Conservation (phyloP, 2,113 vertebrate species). For the Gadus chalcogrammus region DNA sequence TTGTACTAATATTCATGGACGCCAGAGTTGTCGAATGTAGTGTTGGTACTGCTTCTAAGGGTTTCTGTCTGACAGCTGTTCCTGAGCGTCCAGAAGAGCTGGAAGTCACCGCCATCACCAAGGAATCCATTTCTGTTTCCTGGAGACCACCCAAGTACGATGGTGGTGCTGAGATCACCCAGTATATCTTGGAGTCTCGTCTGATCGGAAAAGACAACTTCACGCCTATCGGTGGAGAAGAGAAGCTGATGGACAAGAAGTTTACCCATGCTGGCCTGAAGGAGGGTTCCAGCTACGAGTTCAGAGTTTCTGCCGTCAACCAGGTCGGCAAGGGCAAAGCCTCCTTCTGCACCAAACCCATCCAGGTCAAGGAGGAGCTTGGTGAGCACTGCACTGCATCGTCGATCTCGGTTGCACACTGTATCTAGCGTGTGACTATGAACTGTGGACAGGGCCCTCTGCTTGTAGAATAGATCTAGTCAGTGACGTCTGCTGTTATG, state of each 20-base stretch:
- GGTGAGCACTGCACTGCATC: constrained; percentile 72
- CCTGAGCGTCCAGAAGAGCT: constrained; percentile 96
- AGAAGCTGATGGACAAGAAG: constrained; percentile 87
- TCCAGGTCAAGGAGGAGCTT: constrained; percentile 94
- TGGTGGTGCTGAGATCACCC: constrained; percentile 89
- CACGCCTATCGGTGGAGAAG: constrained; percentile 78
- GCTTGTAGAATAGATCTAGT: too few species aligned
- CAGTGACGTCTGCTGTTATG: too few species aligned
- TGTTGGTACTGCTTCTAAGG: too few species aligned
- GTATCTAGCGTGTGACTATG: too few species aligned
- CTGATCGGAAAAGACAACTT: constrained; percentile 91
- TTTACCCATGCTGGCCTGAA: constrained; percentile 88
- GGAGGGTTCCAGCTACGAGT: constrained; percentile 90
- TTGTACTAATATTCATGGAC: too few species aligned
- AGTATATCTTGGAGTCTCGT: constrained; percentile 88
- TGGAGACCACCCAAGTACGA: constrained; percentile 98
- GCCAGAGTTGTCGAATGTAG: too few species aligned
- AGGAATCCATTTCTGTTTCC: constrained; percentile 84
- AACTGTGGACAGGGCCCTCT: too few species aligned
- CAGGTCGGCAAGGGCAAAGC: constrained; percentile 90
- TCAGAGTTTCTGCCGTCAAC: constrained; percentile 92
- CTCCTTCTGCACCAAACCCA: constrained; percentile 94
- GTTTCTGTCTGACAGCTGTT: constrained; percentile 72
- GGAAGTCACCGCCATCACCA: constrained; percentile 85
- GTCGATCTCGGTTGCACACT: background rate